These are phyloP conservation scores for Cavia porcellus DNA, from an alignment of 2,113 vertebrate species.

Conservation along the genomic window DNA sequence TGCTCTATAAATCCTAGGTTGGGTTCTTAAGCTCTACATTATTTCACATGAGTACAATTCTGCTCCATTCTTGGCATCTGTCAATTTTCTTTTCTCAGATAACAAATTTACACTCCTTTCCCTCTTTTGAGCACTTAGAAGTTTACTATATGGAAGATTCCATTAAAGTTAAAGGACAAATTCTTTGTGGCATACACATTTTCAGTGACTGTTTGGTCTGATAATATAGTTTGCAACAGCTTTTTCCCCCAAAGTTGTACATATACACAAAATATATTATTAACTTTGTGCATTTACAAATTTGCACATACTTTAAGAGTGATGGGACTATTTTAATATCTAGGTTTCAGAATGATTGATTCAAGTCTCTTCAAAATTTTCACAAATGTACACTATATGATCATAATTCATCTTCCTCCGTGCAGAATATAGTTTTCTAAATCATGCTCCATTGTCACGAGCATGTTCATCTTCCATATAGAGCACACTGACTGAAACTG, in stretches of 20 bases:
- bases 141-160: constrained; percentile 53
- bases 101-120: constrained; percentile 7
- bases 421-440: constrained; percentile 70
- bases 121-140: constrained; percentile 49
- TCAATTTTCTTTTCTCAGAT: constrained; percentile 69
- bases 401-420: constrained; percentile 60
- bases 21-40: constrained; percentile 56
- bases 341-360: constrained; percentile 71
- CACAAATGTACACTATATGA: neutral
- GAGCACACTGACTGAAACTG: constrained; percentile 64
- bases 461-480: constrained; percentile 58
- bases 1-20: constrained; percentile 22
- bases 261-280: constrained; percentile 62
- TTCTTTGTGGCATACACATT: constrained; percentile 24
- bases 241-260: constrained; percentile 50
- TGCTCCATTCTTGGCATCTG: constrained; percentile 58
- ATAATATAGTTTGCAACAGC: constrained; percentile 52
- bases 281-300: constrained; percentile 73
- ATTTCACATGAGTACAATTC: constrained; percentile 55
- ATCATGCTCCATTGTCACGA: constrained; percentile 53
- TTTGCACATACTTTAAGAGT: constrained; percentile 36
- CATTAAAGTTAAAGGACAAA: constrained; percentile 55
- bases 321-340: constrained; percentile 10
- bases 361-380: constrained; percentile 67
- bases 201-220: constrained; percentile 54